A percentile compares a stretch with the other conserved stretches of the same genome.
These are phyloP conservation scores for Coenobita brevimanus DNA, from an alignment of 1,140 invertebrate genomes.

Conservation along the genomic window DNA sequence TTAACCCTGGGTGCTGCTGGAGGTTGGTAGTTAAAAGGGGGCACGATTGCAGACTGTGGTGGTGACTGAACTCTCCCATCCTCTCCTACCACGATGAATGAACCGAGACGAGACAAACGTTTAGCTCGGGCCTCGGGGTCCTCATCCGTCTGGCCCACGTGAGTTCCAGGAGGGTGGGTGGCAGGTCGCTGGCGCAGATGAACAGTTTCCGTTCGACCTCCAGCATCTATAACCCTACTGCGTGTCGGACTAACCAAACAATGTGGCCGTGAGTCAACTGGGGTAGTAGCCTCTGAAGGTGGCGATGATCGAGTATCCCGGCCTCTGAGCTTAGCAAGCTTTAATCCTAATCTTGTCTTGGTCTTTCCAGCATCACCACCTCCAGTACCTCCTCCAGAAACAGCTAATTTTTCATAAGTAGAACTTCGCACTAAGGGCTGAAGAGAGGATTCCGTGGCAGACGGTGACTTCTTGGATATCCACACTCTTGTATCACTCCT, in stretches of 20 bases:
- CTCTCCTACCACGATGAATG: constrained; percentile 74
- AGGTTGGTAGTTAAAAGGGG: constrained; percentile 77
- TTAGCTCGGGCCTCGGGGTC: constrained; percentile 70
- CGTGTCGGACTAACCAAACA: constrained; percentile 61
- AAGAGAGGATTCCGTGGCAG: constrained; percentile 53
- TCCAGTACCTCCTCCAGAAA: constrained; percentile 47
- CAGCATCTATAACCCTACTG: background rate
- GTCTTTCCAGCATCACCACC: constrained; percentile 44
- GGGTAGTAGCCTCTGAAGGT: constrained; percentile 65
- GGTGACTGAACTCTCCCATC: constrained; percentile 69
- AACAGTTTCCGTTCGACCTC: constrained; percentile 36
- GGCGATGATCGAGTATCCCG: constrained; percentile 65
- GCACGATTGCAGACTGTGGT: constrained; percentile 75
- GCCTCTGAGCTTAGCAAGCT: constrained; percentile 63
- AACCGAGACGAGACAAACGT: constrained; percentile 75
- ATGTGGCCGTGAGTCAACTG: constrained; percentile 63
- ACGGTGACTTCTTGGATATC: constrained; percentile 75
- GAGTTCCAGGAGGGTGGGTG: constrained; percentile 49
- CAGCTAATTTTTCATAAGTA: constrained; percentile 78
- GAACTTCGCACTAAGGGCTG: constrained; percentile 79
- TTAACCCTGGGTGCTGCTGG: constrained; percentile 54
- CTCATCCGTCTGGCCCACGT: constrained; percentile 37
- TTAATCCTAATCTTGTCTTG: constrained; percentile 59
- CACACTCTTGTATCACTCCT: constrained; percentile 80
- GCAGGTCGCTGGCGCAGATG: constrained; percentile 56